Percentiles rank a stretch among this genome's conserved stretches.
Conservation (phyloP, 2,797 vertebrate genomes). For the Gadopsis marmoratus region DNA sequence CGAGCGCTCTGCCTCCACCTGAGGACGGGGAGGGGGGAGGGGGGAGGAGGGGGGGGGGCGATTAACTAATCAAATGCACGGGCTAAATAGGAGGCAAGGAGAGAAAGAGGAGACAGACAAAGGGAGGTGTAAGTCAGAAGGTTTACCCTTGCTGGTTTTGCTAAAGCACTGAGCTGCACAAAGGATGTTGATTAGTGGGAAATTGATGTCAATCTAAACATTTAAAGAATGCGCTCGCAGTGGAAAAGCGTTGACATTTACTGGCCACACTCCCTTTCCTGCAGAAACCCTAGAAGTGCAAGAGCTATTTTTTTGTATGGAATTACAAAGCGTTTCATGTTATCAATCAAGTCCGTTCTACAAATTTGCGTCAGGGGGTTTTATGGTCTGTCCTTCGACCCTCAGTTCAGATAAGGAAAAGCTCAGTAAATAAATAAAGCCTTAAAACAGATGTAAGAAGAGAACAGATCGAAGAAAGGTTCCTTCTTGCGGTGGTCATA, state of each 20-base stretch:
- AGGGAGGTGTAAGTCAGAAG: conserved; percentile 72
- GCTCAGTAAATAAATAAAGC: background rate
- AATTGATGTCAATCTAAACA: conserved; percentile 63
- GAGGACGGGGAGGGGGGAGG: conserved; percentile 87
- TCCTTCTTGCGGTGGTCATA: background rate
- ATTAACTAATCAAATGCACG: conserved; percentile 89
- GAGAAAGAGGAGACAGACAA: conserved; percentile 76
- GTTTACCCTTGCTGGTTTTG: conserved; percentile 48
- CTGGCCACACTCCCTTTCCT: background rate
- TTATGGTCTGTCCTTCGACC: too few species aligned
- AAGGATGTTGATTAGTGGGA: conserved; percentile 67
- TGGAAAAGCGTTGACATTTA: background rate
- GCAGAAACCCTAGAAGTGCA: background rate
- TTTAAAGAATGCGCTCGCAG: conserved; percentile 32
- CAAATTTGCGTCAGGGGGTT: background rate
- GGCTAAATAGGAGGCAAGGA: conserved; percentile 85
- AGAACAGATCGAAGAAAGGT: background rate
- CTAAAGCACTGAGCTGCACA: conserved; percentile 62
- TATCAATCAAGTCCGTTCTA: conserved; percentile 2
- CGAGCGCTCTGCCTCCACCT: conserved; percentile 95
- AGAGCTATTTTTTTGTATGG: background rate
- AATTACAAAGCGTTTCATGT: background rate
- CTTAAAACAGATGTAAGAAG: background rate
- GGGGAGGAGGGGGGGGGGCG: conserved; percentile 33
- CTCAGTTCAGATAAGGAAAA: background rate